Percentiles rank a stretch among this genome's conserved stretches.
Conservation (phyloP, 2,113 vertebrate species). For the Strix uralensis region DNA sequence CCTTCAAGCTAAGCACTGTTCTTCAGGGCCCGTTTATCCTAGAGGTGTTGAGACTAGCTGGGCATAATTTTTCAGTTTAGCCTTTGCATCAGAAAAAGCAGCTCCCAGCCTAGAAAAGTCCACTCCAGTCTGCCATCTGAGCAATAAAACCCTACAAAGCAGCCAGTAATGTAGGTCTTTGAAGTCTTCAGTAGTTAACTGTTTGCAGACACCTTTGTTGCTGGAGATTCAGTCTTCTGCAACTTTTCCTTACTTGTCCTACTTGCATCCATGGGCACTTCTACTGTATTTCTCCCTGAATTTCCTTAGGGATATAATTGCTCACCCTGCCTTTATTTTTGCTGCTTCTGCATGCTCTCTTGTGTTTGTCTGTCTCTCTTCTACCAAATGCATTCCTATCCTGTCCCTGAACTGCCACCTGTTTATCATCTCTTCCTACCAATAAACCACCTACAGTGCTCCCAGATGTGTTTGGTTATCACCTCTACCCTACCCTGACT, state of each 20-base stretch:
- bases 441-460: background rate
- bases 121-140: background rate
- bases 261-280: background rate
- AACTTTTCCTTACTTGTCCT: background rate
- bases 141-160: background rate
- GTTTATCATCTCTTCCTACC: background rate
- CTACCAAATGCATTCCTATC: background rate
- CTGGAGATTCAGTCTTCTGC: background rate
- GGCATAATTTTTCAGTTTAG: background rate
- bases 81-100: background rate
- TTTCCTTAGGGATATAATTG: background rate
- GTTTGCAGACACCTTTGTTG: background rate
- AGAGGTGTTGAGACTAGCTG: background rate
- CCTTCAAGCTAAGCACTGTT: background rate
- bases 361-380: background rate
- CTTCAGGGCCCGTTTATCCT: background rate
- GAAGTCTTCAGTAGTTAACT: background rate
- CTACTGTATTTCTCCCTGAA: background rate
- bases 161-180: background rate
- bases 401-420: background rate
- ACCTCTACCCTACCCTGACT: background rate
- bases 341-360: background rate
- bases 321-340: background rate
- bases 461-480: background rate
- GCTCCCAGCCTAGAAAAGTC: background rate